A percentile compares a stretch with the other conserved stretches of the same genome.
These are phyloP conservation scores for Cololabis saira DNA, from an alignment of 2,113 vertebrate species.

Conservation along the genomic window DNA sequence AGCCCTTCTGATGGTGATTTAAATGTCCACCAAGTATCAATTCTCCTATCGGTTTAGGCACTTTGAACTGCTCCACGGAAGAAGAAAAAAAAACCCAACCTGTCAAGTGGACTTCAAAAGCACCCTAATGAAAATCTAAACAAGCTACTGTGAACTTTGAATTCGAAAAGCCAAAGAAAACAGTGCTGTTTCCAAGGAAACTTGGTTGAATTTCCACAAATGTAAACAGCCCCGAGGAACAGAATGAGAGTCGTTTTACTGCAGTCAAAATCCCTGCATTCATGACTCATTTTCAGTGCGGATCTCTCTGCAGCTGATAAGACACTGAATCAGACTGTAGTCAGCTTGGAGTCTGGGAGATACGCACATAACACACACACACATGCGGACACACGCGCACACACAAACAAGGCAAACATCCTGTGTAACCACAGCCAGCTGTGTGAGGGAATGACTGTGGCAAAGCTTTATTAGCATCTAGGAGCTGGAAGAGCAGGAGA, in stretches of 20 bases:
- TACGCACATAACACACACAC: slow-evolving; percentile 10
- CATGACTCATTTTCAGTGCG: slow-evolving; percentile 63
- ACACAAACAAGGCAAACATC: slow-evolving; percentile 24
- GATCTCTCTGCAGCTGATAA: slow-evolving; percentile 62
- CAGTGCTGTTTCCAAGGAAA: slow-evolving; percentile 33
- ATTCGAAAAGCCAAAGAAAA: slow-evolving; percentile 45
- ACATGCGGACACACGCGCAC: slow-evolving; percentile 25
- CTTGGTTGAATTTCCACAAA: slow-evolving; percentile 31
- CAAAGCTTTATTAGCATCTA: slow-evolving; percentile 43
- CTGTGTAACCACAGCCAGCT: slow-evolving; percentile 62
- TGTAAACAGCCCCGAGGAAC: slow-evolving; percentile 37
- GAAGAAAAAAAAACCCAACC: slow-evolving; percentile 13
- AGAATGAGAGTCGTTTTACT: slow-evolving; percentile 12
- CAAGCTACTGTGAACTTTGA: slow-evolving; percentile 36
- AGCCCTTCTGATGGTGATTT: slow-evolving; percentile 23
- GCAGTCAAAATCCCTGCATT: slow-evolving; percentile 35
- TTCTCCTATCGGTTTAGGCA: background rate
- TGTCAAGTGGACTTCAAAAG: slow-evolving; percentile 33
- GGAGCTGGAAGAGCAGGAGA: slow-evolving; percentile 31
- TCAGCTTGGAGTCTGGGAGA: slow-evolving; percentile 47
- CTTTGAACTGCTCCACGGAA: background rate
- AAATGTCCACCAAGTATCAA: slow-evolving; percentile 19
- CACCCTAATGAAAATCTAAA: slow-evolving; percentile 41
- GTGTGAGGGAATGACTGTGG: slow-evolving; percentile 45
- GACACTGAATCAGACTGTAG: slow-evolving; percentile 46